Evolutionary conservation across 2,888 invertebrate species (phyloP).

Genomic region (Pammene fasciana): DNA sequence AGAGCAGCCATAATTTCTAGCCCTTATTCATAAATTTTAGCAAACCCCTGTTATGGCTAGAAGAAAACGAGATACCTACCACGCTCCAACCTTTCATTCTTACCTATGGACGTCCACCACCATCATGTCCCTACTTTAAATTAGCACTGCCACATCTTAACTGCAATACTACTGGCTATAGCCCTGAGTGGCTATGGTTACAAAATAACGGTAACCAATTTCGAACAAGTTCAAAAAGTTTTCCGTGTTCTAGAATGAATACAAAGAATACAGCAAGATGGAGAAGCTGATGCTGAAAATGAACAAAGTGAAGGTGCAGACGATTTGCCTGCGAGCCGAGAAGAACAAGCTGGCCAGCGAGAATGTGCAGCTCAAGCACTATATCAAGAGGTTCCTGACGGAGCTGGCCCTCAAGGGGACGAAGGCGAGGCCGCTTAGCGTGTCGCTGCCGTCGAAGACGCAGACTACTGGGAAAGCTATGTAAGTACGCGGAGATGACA

Average conservation of each 20-base stretch:
- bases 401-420: slow-evolving; percentile 79
- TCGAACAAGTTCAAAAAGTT: neutral
- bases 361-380: slow-evolving; percentile 85
- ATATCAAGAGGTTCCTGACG: slow-evolving; percentile 85
- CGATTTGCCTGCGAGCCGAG: slow-evolving; percentile 70
- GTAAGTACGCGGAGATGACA: slow-evolving; percentile 21
- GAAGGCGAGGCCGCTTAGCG: slow-evolving; percentile 66
- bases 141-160: no score
- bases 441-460: slow-evolving; percentile 56
- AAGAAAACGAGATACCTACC: no score
- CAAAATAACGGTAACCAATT: no score
- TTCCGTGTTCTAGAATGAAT: slow-evolving; percentile 64
- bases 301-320: slow-evolving; percentile 73
- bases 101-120: no score
- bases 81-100: no score
- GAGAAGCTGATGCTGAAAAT: slow-evolving; percentile 87
- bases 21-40: no score
- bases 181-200: no score
- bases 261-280: slow-evolving; percentile 83
- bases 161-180: no score
- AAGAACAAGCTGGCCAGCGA: slow-evolving; percentile 80
- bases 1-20: no score
- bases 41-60: no score
- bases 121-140: no score
- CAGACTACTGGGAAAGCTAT: slow-evolving; percentile 55